Percentiles rank a stretch among this genome's conserved stretches.
These are phyloP conservation scores for Cancer borealis DNA, from an alignment of 2,888 invertebrate genomes.

Conservation along the genomic window DNA sequence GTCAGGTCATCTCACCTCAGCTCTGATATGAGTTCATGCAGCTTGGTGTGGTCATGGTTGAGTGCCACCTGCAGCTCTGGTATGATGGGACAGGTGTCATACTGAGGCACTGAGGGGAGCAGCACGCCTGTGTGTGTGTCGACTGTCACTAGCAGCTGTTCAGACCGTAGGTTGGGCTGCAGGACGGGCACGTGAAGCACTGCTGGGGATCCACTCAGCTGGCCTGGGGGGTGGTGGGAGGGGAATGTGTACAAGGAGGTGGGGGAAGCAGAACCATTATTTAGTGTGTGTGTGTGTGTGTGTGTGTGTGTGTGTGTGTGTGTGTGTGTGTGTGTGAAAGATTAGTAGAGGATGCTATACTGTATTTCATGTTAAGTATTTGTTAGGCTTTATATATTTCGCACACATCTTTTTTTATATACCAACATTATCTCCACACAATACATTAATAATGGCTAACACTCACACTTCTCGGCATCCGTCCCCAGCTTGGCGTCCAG, in stretches of 20 bases:
- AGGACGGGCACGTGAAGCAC: slow-evolving; percentile 94
- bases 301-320: not conserved
- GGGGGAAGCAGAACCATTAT: not conserved
- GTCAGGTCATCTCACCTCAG: slow-evolving; percentile 81
- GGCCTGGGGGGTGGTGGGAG: slow-evolving; percentile 71
- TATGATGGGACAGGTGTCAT: slow-evolving; percentile 88
- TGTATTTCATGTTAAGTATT: not conserved
- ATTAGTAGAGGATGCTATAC: not conserved
- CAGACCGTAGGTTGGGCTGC: slow-evolving; percentile 93
- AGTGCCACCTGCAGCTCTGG: slow-evolving; percentile 90
- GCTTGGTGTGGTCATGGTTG: slow-evolving; percentile 86
- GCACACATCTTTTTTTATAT: not conserved
- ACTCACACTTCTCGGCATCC: slow-evolving; percentile 83
- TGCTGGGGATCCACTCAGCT: slow-evolving; percentile 93
- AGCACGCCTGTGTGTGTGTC: slow-evolving; percentile 96
- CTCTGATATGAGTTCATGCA: slow-evolving; percentile 86
- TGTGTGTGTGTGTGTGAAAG: not conserved
- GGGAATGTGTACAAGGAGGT: no score
- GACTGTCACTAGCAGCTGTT: slow-evolving; percentile 94
- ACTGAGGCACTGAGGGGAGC: slow-evolving; percentile 94
- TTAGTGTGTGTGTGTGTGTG: not conserved
- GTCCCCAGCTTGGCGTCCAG: slow-evolving; percentile 82
- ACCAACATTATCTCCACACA: not conserved
- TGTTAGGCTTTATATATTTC: no score
- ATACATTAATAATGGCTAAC: not conserved